Percentiles rank a stretch among this genome's conserved stretches.
Conservation (phyloP, 2,888 invertebrate genomes). For the Macroteleia sp. region DNA sequence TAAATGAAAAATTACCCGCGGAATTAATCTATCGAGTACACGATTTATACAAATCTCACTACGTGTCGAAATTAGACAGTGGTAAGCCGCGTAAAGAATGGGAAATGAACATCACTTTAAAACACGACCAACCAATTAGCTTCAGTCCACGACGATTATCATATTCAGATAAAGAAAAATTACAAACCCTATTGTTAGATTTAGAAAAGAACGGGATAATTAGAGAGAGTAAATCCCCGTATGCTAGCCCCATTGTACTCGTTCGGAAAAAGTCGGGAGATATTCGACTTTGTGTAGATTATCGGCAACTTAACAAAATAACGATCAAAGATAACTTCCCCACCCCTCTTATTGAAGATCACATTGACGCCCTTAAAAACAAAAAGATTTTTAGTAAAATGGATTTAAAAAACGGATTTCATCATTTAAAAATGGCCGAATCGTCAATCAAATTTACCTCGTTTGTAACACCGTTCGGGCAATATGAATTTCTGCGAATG, state of each 20-base stretch:
- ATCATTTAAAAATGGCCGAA: constrained; percentile 27
- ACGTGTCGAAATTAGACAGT: no score
- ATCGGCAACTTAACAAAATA: not conserved
- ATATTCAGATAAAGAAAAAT: not conserved
- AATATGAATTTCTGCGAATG: constrained; percentile 9
- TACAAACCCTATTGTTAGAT: not conserved
- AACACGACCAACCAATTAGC: not conserved
- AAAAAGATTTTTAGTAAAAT: not conserved
- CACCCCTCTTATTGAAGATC: constrained; percentile 6
- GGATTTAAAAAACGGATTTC: constrained; percentile 11
- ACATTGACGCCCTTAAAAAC: not conserved
- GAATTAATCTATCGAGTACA: no score
- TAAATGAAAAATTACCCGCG: no score
- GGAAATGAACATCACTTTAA: not conserved
- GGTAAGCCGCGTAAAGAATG: no score
- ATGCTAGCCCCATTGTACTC: constrained; percentile 1
- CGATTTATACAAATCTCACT: no score
- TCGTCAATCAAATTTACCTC: constrained; percentile 4
- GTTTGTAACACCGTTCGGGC: constrained; percentile 1
- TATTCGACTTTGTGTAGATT: constrained; percentile 5
- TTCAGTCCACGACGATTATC: not conserved
- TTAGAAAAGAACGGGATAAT: not conserved
- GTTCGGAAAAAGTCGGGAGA: not conserved
- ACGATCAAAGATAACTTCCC: constrained; percentile 11
- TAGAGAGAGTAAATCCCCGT: constrained; percentile 3